A percentile compares a stretch with the other conserved stretches of the same genome.
These are phyloP conservation scores for Pipra filicauda DNA, from an alignment of 2,113 vertebrate genomes.

Conservation along the genomic window DNA sequence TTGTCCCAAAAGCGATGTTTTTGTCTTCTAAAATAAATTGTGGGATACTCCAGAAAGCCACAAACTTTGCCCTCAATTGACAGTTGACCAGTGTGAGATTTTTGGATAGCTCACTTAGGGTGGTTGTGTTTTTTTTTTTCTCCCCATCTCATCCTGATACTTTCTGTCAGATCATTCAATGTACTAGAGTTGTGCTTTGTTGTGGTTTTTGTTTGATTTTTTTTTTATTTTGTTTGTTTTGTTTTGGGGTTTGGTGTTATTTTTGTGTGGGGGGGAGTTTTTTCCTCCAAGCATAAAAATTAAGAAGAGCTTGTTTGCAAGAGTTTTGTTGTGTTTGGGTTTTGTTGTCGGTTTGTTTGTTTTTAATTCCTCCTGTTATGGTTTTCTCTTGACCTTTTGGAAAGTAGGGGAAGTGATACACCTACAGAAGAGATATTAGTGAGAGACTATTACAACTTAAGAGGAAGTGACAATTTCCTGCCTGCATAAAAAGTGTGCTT, in stretches of 20 bases:
- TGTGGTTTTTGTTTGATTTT: neutral
- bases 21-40: neutral
- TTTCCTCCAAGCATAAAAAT: neutral
- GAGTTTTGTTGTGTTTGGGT: neutral
- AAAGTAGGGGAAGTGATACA: neutral
- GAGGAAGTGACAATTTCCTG: neutral
- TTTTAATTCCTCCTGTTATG: fast-evolving
- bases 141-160: neutral
- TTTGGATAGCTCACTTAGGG: neutral
- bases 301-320: neutral
- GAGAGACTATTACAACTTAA: neutral
- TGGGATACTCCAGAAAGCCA: neutral
- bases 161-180: neutral
- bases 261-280: neutral
- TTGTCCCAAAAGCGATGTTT: neutral
- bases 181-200: neutral
- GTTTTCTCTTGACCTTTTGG: neutral
- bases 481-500: neutral
- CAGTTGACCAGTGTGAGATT: neutral
- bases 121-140: neutral
- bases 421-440: neutral
- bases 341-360: neutral
- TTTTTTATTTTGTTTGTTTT: neutral
- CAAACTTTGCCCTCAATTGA: neutral
- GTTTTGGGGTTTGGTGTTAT: neutral